phyloP scores from a whole-genome alignment of 2,113 vertebrate species.

The Dromas ardeola region DNA sequence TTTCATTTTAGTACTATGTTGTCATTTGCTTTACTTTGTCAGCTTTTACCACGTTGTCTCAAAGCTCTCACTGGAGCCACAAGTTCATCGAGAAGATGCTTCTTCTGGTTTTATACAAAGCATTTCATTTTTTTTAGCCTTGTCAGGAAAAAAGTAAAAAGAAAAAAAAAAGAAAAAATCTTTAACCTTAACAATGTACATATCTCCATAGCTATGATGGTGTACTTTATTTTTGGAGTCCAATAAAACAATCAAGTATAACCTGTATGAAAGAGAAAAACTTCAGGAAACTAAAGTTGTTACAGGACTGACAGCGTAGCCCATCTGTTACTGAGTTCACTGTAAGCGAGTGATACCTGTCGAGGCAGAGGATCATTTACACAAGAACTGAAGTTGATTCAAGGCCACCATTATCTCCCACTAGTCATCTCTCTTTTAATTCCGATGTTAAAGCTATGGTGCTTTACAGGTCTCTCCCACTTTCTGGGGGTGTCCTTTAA shows the following conservation, averaged over 20 bases:
- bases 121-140: not conserved
- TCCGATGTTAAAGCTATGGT: not conserved
- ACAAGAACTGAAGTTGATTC: not conserved
- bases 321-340: not conserved
- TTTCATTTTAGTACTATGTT: not conserved
- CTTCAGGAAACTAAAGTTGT: not conserved
- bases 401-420: not conserved
- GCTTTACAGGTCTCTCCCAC: not conserved
- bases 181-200: not conserved
- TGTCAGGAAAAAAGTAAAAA: not conserved
- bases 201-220: not conserved
- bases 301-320: not conserved
- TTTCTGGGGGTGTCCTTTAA: not conserved
- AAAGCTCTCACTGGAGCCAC: not conserved
- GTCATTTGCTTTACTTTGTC: not conserved
- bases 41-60: not conserved
- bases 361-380: not conserved
- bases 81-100: not conserved
- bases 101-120: not conserved
- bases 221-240: not conserved
- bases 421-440: not conserved
- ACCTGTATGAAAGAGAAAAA: not conserved
- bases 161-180: not conserved
- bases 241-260: not conserved
- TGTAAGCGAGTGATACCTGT: not conserved